Base-by-base conservation (phyloP, 2,888 invertebrate species). In the Conistra vaccinii region DNA sequence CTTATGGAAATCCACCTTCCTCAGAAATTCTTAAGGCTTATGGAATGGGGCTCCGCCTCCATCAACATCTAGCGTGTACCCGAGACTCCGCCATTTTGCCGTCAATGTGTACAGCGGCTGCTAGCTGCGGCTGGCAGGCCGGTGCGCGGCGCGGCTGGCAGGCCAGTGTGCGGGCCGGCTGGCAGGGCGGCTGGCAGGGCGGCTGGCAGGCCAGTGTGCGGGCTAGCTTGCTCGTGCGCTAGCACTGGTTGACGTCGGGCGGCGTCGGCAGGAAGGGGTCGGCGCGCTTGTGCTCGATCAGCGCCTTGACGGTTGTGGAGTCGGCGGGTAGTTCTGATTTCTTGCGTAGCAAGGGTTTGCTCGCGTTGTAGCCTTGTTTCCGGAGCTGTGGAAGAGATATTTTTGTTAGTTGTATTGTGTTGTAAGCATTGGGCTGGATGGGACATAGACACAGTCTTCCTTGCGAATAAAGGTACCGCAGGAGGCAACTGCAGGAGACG, bases 261-360 rank as follows among this genome's bases (percentile, higher is more conserved):
- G 98, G 98, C 80, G 98, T 98, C 87, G 98, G 96, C 89, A 99
- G 98, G 97, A 97, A 99, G 91, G 99, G 98, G 95, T 99, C 99
- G 88, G 98, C 98, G 91, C 99, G 97, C 95, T 98, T 98, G 97
- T 99, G 99, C 94, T 98, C 98, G 93, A 98, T 98, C 88, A 99
- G 97, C 85, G 99, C 99, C 94, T 98, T 98, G 90, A 99, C 98
- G 72, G 99, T 99, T 93, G 98, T 98, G 89, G 98, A 97, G 97
- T 99, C 99, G 91, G 99, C 98, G 65, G 99, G 99, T 92, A 99
- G 97, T 94, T 99, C 99, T 26, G 99, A 99, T 97, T 99, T 99
- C 95, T 99, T 98, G 95, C 99, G 98, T 85, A 99, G 97, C 88
- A 99, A 97, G 70, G 99, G 99, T 96, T 95, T 95, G 98, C 98